Conservation (phyloP, 2,797 vertebrate species). For the Glossophaga mutica region DNA sequence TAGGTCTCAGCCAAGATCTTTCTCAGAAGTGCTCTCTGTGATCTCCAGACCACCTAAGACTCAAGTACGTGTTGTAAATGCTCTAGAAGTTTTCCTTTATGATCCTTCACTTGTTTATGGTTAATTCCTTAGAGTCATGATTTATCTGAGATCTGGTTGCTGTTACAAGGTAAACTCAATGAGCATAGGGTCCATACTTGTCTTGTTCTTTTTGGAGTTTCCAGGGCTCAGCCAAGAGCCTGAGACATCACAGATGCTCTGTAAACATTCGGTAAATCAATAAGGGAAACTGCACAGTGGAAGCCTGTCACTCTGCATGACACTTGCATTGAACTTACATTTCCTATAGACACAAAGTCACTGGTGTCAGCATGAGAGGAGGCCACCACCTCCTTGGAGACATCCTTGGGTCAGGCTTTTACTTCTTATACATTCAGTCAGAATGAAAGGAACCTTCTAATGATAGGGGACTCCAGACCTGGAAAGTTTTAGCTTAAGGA, state of each 20-base stretch:
- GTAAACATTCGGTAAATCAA: no score
- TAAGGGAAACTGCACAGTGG: no score
- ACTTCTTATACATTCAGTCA: neutral
- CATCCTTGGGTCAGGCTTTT: neutral
- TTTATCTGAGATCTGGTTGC: no score
- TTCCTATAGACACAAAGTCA: neutral
- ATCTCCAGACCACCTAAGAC: neutral
- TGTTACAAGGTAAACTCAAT: neutral
- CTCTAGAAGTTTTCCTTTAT: neutral
- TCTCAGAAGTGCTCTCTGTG: neutral
- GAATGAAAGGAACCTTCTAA: neutral
- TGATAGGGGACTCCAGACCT: no score
- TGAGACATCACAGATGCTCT: no score
- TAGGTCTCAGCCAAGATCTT: neutral
- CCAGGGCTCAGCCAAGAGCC: no score
- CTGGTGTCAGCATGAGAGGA: neutral
- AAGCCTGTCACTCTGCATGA: neutral
- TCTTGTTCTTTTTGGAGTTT: neutral
- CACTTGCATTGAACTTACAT: neutral
- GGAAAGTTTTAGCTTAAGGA: no score
- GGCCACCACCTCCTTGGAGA: accelerated
- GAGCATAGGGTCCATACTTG: neutral
- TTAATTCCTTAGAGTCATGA: no score
- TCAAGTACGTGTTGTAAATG: neutral
- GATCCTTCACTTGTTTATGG: neutral